Base-by-base conservation (phyloP, 2,888 invertebrate genomes). In the Leptodirus hochenwartii region DNA sequence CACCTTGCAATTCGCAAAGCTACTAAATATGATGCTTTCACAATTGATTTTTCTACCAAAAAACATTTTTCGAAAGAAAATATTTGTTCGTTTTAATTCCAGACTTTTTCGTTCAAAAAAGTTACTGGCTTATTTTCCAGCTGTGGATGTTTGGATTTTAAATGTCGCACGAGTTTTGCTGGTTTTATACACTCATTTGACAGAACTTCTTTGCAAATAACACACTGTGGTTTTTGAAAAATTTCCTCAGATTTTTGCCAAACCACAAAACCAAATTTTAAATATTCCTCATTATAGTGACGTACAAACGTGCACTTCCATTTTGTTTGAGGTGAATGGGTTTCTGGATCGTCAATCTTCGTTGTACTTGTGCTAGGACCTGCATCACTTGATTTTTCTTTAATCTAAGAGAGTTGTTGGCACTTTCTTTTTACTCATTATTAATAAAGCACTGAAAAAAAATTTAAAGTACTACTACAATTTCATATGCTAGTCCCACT, bases 81-180 rank as follows among this genome's bases (percentile, higher is more conserved):
- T 20, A 8, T 20, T 20, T 20, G 20, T 8, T 20, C n/a, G 20
- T 20, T 6, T 20, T n/a, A 20, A 10, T 9, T 30, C 13, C 27
- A 5, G 5, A 5, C 28, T 5, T 13, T 31, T 9, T 25, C 12
- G 22, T 29, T 31, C 9, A 9, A 13, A 15, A 14, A 30, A 31
- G 10, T 27, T 23, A 27, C 9, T n/a, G 15, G 15, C 31, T 15
- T 29, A 25, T 31, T 30, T 30, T 34, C 32, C 17, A 33, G 11
- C 12, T 34, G 8, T 17, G 15, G 15, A 14, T 31, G 33, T 20
- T 31, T 33, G 6, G 11, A 33, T 31, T 17, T 32, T 33, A 33
- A 20, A 11, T 31, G 31, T 15, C 33, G 5, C 11, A 9, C n/a
- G 4, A 33, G 14, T 15, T 33, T 31, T 30, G 15, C 33, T 32